These are phyloP conservation scores for Varanus komodoensis DNA, from an alignment of 2,113 vertebrate genomes.

Conservation along the genomic window DNA sequence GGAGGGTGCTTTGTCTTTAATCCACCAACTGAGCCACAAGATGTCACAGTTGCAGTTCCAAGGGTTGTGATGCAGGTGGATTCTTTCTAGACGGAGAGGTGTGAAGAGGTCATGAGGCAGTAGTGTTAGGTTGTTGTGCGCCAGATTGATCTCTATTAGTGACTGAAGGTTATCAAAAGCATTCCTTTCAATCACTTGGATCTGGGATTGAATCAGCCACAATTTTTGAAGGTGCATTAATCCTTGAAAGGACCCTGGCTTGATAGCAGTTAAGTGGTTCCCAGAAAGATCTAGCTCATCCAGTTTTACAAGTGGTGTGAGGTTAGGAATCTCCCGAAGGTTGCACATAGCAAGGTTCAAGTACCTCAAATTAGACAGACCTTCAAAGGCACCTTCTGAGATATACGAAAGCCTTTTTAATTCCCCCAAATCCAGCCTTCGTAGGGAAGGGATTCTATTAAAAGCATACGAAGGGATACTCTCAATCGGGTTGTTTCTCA, in stretches of 20 bases:
- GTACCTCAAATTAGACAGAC: conserved; percentile 97
- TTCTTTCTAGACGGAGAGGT: conserved; percentile 95
- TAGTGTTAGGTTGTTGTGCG: conserved; percentile 97
- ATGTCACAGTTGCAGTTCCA: conserved; percentile 99
- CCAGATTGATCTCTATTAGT: conserved; percentile 96
- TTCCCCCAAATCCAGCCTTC: conserved; percentile 95
- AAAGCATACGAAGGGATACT: conserved; percentile 99
- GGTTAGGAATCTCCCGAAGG: conserved; percentile 98
- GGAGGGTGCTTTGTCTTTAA: conserved; percentile 97
- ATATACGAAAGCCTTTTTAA: conserved; percentile 97
- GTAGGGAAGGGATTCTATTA: conserved; percentile 96
- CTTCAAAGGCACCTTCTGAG: conserved; percentile 99
- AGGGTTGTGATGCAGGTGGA: conserved; percentile 98
- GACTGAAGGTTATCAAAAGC: conserved; percentile 98
- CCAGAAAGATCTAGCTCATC: conserved; percentile 99
- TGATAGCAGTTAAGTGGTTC: conserved; percentile 93
- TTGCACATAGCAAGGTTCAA: conserved; percentile 99
- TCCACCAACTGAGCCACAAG: conserved; percentile 99
- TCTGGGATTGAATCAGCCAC: conserved; percentile 99
- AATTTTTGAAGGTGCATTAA: conserved; percentile 97
- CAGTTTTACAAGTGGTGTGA: conserved; percentile 93
- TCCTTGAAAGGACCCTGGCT: conserved; percentile 97
- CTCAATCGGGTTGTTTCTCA: conserved; percentile 97
- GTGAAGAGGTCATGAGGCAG: conserved; percentile 99
- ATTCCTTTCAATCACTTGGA: conserved; percentile 98